Conservation (phyloP, 2,797 vertebrate genomes). For the Chromis chromis region DNA sequence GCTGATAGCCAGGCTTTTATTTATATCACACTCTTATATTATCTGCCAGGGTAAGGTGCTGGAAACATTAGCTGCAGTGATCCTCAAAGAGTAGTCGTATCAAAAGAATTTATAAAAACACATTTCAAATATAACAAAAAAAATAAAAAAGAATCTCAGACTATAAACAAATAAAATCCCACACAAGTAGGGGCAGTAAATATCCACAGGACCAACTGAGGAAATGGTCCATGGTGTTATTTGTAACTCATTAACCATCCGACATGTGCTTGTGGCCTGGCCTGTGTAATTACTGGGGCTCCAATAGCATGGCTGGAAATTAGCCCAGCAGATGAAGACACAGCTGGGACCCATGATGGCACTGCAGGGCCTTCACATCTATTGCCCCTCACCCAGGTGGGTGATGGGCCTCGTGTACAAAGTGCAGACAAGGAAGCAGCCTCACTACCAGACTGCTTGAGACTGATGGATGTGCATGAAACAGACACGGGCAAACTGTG, state of each 20-base stretch:
- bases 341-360: slow-evolving; percentile 80
- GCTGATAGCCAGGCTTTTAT: slow-evolving; percentile 54
- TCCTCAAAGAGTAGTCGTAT: slow-evolving; percentile 10
- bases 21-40: slow-evolving; percentile 47
- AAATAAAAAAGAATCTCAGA: slow-evolving; percentile 6
- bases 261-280: slow-evolving; percentile 69
- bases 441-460: slow-evolving; percentile 1
- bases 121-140: slow-evolving; percentile 25
- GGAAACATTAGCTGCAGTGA: slow-evolving; percentile 44
- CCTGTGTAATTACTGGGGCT: slow-evolving; percentile 77
- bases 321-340: slow-evolving; percentile 78
- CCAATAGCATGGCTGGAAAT: slow-evolving; percentile 72
- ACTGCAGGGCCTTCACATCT: slow-evolving; percentile 62
- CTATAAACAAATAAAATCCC: slow-evolving; percentile 44
- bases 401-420: slow-evolving; percentile 52
- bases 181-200: slow-evolving; percentile 40
- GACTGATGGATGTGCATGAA: slow-evolving; percentile 16
- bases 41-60: slow-evolving; percentile 38
- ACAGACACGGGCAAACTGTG: slow-evolving; percentile 9
- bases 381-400: slow-evolving; percentile 56
- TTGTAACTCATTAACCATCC: slow-evolving; percentile 77
- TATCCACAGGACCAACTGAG: slow-evolving; percentile 54
- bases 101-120: slow-evolving; percentile 14
- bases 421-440: slow-evolving; percentile 18
- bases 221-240: slow-evolving; percentile 62